phyloP scores from a whole-genome alignment of 1,140 invertebrate genomes.

The Bombus superbus region DNA sequence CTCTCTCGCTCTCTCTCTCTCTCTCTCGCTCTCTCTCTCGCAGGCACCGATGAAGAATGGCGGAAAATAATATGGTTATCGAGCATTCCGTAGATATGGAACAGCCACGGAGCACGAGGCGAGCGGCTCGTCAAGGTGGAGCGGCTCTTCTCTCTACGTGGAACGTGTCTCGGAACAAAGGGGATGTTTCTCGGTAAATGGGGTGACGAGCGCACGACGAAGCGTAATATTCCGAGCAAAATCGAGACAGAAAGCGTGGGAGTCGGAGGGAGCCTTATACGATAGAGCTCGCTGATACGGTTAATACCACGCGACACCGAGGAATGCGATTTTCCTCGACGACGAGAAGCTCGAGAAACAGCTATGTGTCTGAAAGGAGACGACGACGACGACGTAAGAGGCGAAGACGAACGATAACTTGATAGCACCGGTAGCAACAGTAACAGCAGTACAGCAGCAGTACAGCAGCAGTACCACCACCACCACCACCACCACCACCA shows the following conservation, averaged over 20 bases:
- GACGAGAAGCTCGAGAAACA: slow-evolving; percentile 36
- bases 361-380: neutral
- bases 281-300: slow-evolving; percentile 34
- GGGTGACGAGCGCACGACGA: slow-evolving; percentile 33
- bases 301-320: slow-evolving; percentile 41
- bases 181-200: slow-evolving; percentile 52
- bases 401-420: slow-evolving; percentile 55
- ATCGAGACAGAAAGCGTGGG: neutral
- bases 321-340: slow-evolving; percentile 56
- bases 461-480: no score
- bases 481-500: no score
- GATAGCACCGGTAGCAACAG: slow-evolving; percentile 33
- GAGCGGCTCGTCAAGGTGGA: slow-evolving; percentile 36
- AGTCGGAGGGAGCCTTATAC: slow-evolving; percentile 23
- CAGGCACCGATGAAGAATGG: slow-evolving; percentile 6
- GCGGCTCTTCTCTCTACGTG: slow-evolving; percentile 6
- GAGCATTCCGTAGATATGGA: slow-evolving; percentile 34
- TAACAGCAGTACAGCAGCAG: no score
- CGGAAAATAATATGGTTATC: slow-evolving; percentile 52
- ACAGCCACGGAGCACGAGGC: slow-evolving; percentile 20
- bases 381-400: slow-evolving; percentile 6
- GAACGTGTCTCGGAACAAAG: slow-evolving; percentile 54
- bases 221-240: slow-evolving; percentile 49
- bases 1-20: neutral
- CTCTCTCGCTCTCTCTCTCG: neutral